A percentile compares a stretch with the other conserved stretches of the same genome.
Conservation (phyloP, 2,888 invertebrate species). For the Cotesia congregata region DNA sequence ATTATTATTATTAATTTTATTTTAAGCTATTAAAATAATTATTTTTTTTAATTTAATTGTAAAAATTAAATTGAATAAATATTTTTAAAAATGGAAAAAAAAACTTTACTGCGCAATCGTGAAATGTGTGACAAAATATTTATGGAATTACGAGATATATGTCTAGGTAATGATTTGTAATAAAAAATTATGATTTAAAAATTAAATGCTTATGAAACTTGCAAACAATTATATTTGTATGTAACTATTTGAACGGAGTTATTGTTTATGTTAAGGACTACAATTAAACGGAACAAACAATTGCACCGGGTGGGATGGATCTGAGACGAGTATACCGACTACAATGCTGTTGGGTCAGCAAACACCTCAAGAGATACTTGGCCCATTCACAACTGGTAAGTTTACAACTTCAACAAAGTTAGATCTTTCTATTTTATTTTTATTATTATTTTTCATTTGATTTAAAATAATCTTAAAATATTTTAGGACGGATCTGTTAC, state of each 20-base stretch:
- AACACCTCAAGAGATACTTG: conserved; percentile 66
- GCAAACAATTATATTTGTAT: not conserved
- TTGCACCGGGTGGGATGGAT: conserved; percentile 67
- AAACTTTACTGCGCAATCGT: conserved; percentile 26
- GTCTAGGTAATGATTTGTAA: conserved; percentile 42
- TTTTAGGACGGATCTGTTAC: not conserved
- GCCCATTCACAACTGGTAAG: conserved; percentile 64
- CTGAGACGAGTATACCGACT: conserved; percentile 65
- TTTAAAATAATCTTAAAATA: conserved; percentile 30
- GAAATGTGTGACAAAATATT: conserved; percentile 43
- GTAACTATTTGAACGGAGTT: not conserved
- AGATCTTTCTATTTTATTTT: too few species aligned
- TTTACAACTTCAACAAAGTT: conserved; percentile 10
- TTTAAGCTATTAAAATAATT: not conserved
- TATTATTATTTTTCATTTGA: not conserved
- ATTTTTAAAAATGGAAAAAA: conserved; percentile 32
- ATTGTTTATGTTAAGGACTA: conserved; percentile 57
- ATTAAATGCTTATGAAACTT: conserved; percentile 6
- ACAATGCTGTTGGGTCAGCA: conserved; percentile 68
- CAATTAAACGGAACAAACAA: conserved; percentile 68
- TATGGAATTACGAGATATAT: conserved; percentile 44
- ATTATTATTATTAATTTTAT: not conserved
- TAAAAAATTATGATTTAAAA: not conserved
- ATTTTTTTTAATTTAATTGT: not conserved
- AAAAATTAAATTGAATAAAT: not conserved